phyloP scores from a whole-genome alignment of 1,140 invertebrate genomes.

The Bombus breviceps region DNA sequence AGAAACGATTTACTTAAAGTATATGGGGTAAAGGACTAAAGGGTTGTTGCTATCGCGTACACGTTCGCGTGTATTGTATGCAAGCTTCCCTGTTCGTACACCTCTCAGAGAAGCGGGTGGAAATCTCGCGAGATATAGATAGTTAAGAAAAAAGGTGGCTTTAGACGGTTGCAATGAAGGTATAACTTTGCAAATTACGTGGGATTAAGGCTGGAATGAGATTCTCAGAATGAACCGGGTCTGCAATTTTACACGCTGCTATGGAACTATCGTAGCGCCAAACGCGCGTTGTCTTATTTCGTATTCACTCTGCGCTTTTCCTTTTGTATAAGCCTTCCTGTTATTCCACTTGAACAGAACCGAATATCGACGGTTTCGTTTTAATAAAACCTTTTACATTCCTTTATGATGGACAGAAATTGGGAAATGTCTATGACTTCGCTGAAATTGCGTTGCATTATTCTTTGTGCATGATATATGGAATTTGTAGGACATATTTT shows the following conservation, averaged over 20 bases:
- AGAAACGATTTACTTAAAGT: conserved; percentile 65
- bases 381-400: neutral
- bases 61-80: neutral
- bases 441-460: neutral
- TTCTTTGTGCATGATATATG: too few relatives aligned
- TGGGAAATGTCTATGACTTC: neutral
- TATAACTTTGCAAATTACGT: conserved; percentile 36
- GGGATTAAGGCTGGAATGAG: conserved; percentile 20
- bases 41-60: conserved; percentile 21
- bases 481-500: too few relatives aligned
- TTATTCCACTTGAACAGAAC: neutral
- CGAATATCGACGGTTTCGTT: neutral
- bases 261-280: neutral
- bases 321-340: neutral
- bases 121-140: conserved; percentile 13
- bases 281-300: conserved; percentile 6
- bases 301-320: conserved; percentile 7
- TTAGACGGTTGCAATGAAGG: neutral
- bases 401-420: neutral
- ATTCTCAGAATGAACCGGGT: conserved; percentile 5
- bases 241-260: conserved; percentile 2
- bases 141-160: neutral
- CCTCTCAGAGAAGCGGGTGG: neutral
- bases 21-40: conserved; percentile 40
- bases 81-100: neutral